phyloP scores from a whole-genome alignment of 2,888 invertebrate species.

The Drosophila quinaria region DNA sequence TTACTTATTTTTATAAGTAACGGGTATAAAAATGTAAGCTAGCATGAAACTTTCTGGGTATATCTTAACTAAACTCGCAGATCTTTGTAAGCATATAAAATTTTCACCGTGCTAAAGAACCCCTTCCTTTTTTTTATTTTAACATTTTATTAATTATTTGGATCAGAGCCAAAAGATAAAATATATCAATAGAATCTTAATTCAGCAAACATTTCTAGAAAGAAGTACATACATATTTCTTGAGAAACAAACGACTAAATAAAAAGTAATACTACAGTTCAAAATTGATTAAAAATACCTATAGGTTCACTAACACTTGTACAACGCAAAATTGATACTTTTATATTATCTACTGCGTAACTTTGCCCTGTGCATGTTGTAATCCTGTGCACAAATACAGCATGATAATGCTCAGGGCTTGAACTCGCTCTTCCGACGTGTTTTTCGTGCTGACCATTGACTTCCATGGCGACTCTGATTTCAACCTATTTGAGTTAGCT shows the following conservation, averaged over 20 bases:
- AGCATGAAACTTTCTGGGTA: too few species aligned
- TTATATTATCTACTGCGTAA: slow-evolving; percentile 64
- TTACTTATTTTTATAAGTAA: too few species aligned
- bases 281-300: slow-evolving; percentile 64
- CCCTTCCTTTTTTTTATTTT: background rate
- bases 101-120: too few species aligned
- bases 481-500: slow-evolving; percentile 81
- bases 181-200: slow-evolving; percentile 11
- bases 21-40: too few species aligned
- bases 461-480: slow-evolving; percentile 88
- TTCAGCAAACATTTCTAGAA: slow-evolving; percentile 1
- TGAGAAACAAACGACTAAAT: slow-evolving; percentile 49
- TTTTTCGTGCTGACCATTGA: slow-evolving; percentile 37
- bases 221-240: slow-evolving; percentile 7
- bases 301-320: slow-evolving; percentile 73
- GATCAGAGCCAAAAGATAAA: slow-evolving; percentile 36
- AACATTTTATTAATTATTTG: slow-evolving; percentile 18
- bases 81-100: too few species aligned
- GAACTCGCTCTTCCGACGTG: slow-evolving; percentile 93
- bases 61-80: too few species aligned
- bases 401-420: slow-evolving; percentile 96
- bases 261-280: slow-evolving; percentile 34
- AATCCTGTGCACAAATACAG: slow-evolving; percentile 97
- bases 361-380: slow-evolving; percentile 87
- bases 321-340: slow-evolving; percentile 28